Evolutionary conservation across 2,113 vertebrate species (phyloP).

Genomic region (Trogon surrucura): DNA sequence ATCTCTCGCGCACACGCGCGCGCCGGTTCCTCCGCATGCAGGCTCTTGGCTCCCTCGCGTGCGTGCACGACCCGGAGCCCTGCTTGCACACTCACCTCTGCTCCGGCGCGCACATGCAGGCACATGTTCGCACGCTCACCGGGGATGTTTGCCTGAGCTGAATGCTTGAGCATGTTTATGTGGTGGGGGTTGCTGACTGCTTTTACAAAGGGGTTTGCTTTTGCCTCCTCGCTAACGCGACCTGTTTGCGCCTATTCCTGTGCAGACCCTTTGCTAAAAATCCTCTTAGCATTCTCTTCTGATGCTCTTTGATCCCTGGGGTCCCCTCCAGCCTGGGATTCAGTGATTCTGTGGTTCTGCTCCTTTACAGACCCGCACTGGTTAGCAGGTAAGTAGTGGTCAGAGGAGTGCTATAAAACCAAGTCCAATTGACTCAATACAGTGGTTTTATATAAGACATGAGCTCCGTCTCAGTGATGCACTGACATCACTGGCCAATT

Average conservation of each 20-base stretch:
- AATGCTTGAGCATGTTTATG: background rate
- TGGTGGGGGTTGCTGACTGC: background rate
- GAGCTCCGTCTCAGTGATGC: background rate
- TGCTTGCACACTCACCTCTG: background rate
- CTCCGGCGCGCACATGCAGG: background rate
- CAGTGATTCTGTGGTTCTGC: background rate
- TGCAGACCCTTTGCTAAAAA: background rate
- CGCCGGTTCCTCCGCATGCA: background rate
- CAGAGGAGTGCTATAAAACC: background rate
- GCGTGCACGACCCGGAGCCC: background rate
- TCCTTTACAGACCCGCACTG: background rate
- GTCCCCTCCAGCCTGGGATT: background rate
- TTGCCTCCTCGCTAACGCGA: background rate
- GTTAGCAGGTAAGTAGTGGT: background rate
- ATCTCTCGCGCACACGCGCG: conserved; percentile 22
- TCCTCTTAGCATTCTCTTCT: background rate
- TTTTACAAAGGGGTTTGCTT: background rate
- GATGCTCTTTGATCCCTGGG: background rate
- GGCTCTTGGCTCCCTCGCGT: background rate
- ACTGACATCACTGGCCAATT: background rate
- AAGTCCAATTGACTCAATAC: background rate
- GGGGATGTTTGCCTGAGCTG: background rate
- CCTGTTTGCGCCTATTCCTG: background rate
- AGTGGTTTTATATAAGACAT: background rate
- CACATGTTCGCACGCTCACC: background rate